phyloP scores from a whole-genome alignment of 2,113 vertebrate genomes.

The Regulus satrapa region DNA sequence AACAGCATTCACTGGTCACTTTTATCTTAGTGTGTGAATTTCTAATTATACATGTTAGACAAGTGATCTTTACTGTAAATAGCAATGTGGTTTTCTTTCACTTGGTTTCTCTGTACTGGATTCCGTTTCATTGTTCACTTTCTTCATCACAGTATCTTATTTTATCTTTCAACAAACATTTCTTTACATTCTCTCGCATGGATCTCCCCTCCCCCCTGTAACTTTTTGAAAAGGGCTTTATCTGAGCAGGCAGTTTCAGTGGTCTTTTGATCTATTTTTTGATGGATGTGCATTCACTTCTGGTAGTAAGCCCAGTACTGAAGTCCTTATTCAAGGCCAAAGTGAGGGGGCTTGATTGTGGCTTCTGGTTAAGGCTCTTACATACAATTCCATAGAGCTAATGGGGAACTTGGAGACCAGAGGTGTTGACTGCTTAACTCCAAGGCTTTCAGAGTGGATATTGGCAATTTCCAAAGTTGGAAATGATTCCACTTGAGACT shows the following conservation, averaged over 20 bases:
- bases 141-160: conserved; percentile 47
- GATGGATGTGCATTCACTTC: neutral
- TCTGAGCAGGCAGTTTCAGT: conserved; percentile 34
- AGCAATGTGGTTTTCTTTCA: conserved; percentile 40
- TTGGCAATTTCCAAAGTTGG: neutral
- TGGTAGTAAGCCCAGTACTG: neutral
- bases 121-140: conserved; percentile 40
- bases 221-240: conserved; percentile 45
- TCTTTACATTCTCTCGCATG: neutral
- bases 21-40: conserved; percentile 58
- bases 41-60: conserved; percentile 51
- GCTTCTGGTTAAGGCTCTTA: neutral
- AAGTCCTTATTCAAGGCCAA: neutral
- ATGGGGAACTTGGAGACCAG: neutral
- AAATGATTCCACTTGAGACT: neutral
- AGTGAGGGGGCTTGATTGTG: neutral
- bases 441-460: neutral
- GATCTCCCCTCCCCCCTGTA: neutral
- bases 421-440: neutral
- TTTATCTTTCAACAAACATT: conserved; percentile 58
- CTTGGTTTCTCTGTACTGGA: conserved; percentile 28
- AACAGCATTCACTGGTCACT: conserved; percentile 48
- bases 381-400: neutral
- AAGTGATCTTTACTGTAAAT: conserved; percentile 52
- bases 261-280: conserved; percentile 38